Base-by-base conservation (phyloP, 2,888 invertebrate species). In the Blastobasis lacticolella region DNA sequence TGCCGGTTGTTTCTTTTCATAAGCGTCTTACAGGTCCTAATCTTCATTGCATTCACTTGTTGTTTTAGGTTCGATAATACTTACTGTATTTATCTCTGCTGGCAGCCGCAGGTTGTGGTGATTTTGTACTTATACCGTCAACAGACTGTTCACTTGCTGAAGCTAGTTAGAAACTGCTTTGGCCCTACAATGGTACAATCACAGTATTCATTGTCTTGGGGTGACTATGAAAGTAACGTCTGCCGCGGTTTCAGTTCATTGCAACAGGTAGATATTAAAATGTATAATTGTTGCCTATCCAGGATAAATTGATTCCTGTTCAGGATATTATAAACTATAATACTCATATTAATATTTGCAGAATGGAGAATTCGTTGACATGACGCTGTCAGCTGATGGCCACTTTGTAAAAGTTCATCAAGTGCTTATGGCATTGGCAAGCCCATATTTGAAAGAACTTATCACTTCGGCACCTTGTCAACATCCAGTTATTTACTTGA, bases 341-440 rank as follows among this genome's bases (percentile, higher is more conserved):
- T 40, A 40, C 4, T 10, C 2, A 37, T 45, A 37, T 47, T 10
- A 38, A 52, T 53, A 50, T 49, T 71, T 73, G 37, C 66, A 88
- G 88, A 87, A 82, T 79, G 87, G 81, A 6, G 87, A 88, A 57
- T 83, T 88, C 63, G 88, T 88, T 36, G 88, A 88, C 51, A 80
- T 88, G 81, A 88, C 88, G 0, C 53, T 88, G 54, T 87, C 87
- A 38, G 86, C 87, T 4, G 86, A 87, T 63, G 87, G 86, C 1
- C 82, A 83, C 56, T 73, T 80, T 53, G 86, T 87, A 5, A 88
- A 86, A 67, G 87, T 85, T 7, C 88, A 84, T 54, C 79, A 83
- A 63, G 66, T 80, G 7, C 54, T 84, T 37, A 67, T 89, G 53
- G 88, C 88, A 0, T 64, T 88, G 50, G 81, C 87, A 38, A 88